A percentile compares a stretch with the other conserved stretches of the same genome.
Conservation (phyloP, 2,797 vertebrate genomes). For the Cynodonichthys magdalenae region DNA sequence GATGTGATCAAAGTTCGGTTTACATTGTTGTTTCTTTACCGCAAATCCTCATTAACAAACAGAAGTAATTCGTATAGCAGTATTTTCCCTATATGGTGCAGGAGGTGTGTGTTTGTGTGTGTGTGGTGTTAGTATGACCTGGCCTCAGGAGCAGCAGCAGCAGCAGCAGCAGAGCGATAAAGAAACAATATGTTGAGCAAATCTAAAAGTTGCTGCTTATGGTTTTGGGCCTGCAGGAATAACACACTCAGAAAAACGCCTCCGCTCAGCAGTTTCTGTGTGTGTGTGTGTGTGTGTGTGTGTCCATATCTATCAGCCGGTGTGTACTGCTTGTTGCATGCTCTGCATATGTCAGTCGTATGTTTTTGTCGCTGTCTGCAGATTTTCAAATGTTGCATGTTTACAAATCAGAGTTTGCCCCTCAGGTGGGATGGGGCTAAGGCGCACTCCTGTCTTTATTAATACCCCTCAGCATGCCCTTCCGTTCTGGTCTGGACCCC, state of each 20-base stretch:
- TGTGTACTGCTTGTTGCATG: slow-evolving; percentile 12
- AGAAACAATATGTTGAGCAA: slow-evolving; percentile 76
- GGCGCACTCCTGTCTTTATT: slow-evolving; percentile 71
- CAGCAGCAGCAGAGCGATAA: slow-evolving; percentile 67
- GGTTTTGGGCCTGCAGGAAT: slow-evolving; percentile 72
- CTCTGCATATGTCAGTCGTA: slow-evolving; percentile 23
- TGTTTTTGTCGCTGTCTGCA: slow-evolving; percentile 20
- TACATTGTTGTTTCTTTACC: not conserved
- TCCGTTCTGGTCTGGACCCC: slow-evolving; percentile 41
- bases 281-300: slow-evolving; percentile 20
- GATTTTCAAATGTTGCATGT: slow-evolving; percentile 47
- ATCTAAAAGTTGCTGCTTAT: slow-evolving; percentile 63
- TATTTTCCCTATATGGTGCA: not conserved
- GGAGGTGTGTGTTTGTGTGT: slow-evolving; percentile 43
- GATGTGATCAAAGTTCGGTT: not conserved
- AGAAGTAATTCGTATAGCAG: slow-evolving; percentile 6
- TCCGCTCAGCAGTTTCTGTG: slow-evolving; percentile 69
- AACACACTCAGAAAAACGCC: slow-evolving; percentile 54
- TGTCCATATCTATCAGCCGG: slow-evolving; percentile 19
- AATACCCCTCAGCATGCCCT: slow-evolving; percentile 54
- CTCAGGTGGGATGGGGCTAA: slow-evolving; percentile 55
- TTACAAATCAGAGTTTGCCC: slow-evolving; percentile 56
- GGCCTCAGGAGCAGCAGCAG: slow-evolving; percentile 66
- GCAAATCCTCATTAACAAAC: slow-evolving; percentile 19
- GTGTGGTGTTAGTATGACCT: slow-evolving; percentile 69